Base-by-base conservation (phyloP, 2,797 vertebrate species). In the Muraenolepis orangiensis region DNA sequence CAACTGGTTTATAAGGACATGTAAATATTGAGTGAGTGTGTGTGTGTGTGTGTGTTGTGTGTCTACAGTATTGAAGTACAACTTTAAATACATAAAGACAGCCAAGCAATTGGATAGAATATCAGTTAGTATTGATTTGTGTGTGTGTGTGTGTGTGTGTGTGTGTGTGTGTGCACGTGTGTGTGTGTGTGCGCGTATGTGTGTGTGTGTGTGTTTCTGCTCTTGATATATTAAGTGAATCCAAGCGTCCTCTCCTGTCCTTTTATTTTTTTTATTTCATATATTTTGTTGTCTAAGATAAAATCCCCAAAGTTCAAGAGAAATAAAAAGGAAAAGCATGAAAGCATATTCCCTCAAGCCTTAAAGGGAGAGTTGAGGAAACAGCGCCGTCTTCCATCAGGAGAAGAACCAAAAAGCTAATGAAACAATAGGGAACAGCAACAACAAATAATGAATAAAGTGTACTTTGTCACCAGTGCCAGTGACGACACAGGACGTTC, bases 291-390 rank as follows among this genome's bases (percentile, higher is more conserved):
- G n/a, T 57, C 51, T 8, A 57, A 57, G 76, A 89, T 85, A 84
- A 88, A 88, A 85, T 74, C 72, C 73, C 83, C 83, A 85, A 86
- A 77, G 20, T n/a, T n/a, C 51, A 57, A 57, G 20, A n/a, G 20
- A 74, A 71, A 57, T 79, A 87, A 87, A 89, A 79, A 85, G 76
- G 74, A 87, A 86, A 85, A 84, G 23, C 28, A 29, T 66, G 14
- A 66, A 66, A 66, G 81, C 77, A 84, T 83, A 79, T 88, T 91
- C 77, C 77, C 86, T 87, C 80, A 87, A 81, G 81, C 85, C 86
- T 89, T 84, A 74, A 74, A 86, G 82, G 82, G 83, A 84, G 75
- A 57, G 51, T 57, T 72, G 18, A 75, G 68, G 83, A 87, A 86
- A 76, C 57, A 82, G 81, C 70, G 79, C 73, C 46, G 86, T 82